Evolutionary conservation across 2,797 vertebrate species (phyloP).

Genomic region (Labroides dimidiatus): DNA sequence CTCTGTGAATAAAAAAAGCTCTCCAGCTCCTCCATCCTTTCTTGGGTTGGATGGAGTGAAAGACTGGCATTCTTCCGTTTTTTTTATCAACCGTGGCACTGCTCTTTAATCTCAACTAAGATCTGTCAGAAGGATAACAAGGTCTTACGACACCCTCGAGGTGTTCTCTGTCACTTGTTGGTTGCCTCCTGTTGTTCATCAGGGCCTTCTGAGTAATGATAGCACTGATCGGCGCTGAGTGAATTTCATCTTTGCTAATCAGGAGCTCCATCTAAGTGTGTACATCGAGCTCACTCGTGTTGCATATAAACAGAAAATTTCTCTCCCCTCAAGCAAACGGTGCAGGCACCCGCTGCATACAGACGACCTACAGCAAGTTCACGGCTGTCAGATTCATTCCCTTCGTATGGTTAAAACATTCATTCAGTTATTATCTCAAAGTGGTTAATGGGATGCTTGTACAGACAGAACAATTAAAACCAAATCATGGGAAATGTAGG

Average conservation of each 20-base stretch:
- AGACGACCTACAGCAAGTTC: constrained; percentile 2
- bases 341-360: constrained; percentile 19
- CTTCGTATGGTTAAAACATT: neutral
- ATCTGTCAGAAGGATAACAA: constrained; percentile 48
- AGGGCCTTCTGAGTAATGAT: constrained; percentile 49
- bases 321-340: constrained; percentile 5
- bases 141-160: constrained; percentile 50
- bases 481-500: constrained; percentile 4
- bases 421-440: neutral
- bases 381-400: neutral
- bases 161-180: constrained; percentile 46
- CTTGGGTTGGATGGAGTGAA: constrained; percentile 10
- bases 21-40: neutral
- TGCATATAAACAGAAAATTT: constrained; percentile 42
- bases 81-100: constrained; percentile 16
- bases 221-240: constrained; percentile 53
- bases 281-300: constrained; percentile 23
- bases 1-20: neutral
- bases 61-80: constrained; percentile 5
- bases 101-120: constrained; percentile 51
- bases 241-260: constrained; percentile 60
- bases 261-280: constrained; percentile 41
- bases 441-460: constrained; percentile 26
- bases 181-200: constrained; percentile 59
- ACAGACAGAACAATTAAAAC: constrained; percentile 2